A percentile compares a stretch with the other conserved stretches of the same genome.
phyloP scores from a whole-genome alignment of 92 coral and sea anemone species.

The Siderastrea radians region DNA sequence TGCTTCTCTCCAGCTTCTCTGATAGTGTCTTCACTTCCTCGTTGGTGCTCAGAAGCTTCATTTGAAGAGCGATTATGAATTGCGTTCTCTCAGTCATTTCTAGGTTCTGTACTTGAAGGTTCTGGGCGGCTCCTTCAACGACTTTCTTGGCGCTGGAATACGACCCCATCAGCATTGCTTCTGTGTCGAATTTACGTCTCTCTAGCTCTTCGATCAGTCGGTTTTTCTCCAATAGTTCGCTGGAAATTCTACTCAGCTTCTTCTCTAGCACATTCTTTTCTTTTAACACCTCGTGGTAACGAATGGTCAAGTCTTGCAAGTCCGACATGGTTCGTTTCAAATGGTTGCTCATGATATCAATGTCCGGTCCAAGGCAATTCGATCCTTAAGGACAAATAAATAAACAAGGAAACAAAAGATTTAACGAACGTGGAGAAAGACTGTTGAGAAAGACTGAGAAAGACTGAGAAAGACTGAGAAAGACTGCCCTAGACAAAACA shows the following conservation, averaged over 20 bases:
- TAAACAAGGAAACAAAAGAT: not conserved
- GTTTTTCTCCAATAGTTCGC: constrained; percentile 72
- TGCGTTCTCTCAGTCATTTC: constrained; percentile 90
- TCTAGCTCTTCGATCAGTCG: constrained; percentile 78
- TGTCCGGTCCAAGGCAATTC: constrained; percentile 70
- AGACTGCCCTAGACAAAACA: no score
- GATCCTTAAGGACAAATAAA: constrained; percentile 1
- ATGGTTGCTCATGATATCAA: constrained; percentile 86
- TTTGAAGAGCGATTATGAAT: constrained; percentile 93
- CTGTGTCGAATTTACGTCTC: constrained; percentile 69
- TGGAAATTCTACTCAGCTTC: constrained; percentile 61
- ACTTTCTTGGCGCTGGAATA: constrained; percentile 78
- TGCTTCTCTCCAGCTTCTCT: constrained; percentile 66
- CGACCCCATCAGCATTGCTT: constrained; percentile 67
- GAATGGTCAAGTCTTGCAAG: constrained; percentile 83
- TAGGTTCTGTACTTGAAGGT: constrained; percentile 69
- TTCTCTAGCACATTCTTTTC: constrained; percentile 75
- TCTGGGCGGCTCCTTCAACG: constrained; percentile 69
- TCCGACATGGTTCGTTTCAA: constrained; percentile 82
- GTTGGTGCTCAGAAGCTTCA: constrained; percentile 89
- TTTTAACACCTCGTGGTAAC: constrained; percentile 79
- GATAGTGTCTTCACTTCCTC: constrained; percentile 82
- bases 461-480: no score
- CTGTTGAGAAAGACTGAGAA: no score
- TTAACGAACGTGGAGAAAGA: no score